phyloP scores from a whole-genome alignment of 2,888 invertebrate species.

The Gerosis bhagava region DNA sequence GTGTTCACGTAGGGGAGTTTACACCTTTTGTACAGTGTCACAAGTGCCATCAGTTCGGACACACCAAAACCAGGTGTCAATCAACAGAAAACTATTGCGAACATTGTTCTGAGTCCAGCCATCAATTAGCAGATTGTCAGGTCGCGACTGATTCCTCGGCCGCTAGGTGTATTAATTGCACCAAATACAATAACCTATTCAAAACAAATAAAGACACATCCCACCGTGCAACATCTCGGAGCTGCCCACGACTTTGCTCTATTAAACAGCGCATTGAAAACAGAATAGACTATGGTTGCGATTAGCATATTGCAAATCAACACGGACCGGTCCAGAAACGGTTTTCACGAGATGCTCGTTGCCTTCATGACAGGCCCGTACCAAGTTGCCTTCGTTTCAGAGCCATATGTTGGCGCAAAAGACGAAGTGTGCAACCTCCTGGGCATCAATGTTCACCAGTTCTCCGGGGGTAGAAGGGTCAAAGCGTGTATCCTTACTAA shows the following conservation, averaged over 20 bases:
- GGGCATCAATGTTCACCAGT: neutral
- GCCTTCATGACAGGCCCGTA: neutral
- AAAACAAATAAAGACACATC: slow-evolving; percentile 32
- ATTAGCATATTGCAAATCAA: neutral
- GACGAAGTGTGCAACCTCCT: neutral
- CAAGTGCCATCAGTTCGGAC: neutral
- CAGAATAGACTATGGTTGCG: neutral
- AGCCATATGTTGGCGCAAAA: neutral
- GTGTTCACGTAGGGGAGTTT: neutral
- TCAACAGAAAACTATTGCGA: too few relatives aligned
- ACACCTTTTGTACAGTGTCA: neutral
- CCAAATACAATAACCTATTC: slow-evolving; percentile 29
- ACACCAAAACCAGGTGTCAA: neutral
- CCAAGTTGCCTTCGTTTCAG: neutral
- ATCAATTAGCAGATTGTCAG: slow-evolving; percentile 23
- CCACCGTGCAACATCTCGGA: slow-evolving; percentile 8
- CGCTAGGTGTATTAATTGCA: neutral
- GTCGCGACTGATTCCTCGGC: slow-evolving; percentile 32
- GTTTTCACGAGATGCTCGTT: neutral
- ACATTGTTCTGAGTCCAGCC: slow-evolving; percentile 26
- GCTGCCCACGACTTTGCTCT: slow-evolving; percentile 21
- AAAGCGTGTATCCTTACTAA: neutral
- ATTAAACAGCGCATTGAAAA: neutral
- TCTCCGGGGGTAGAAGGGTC: neutral
- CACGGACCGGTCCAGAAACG: neutral